A percentile compares a stretch with the other conserved stretches of the same genome.
phyloP scores from a whole-genome alignment of 2,113 vertebrate genomes.

The Lethenteron camtschaticum region DNA sequence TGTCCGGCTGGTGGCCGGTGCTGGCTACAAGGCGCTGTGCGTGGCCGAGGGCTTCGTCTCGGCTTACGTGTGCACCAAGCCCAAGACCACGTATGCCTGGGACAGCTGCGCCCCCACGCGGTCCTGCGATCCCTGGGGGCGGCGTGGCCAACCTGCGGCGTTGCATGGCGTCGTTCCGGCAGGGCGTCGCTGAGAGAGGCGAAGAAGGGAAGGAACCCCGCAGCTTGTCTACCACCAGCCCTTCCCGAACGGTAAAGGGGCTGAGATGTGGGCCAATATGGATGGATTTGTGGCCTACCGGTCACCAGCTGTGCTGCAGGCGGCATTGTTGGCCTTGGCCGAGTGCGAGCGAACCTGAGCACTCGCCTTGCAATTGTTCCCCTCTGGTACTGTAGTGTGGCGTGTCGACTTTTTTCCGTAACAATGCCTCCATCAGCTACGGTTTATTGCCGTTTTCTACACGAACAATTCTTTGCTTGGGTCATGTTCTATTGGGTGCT shows the following conservation, averaged over 20 bases:
- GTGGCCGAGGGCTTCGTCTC: conserved; percentile 31
- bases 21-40: conserved; percentile 40
- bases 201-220: conserved; percentile 9
- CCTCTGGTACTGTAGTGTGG: too few relatives aligned
- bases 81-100: conserved; percentile 35
- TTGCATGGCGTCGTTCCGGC: conserved; percentile 13
- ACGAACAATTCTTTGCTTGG: too few relatives aligned
- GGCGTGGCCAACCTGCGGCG: conserved; percentile 21
- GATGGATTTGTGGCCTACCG: conserved; percentile 31
- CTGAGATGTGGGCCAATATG: conserved; percentile 28
- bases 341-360: too few relatives aligned
- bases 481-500: too few relatives aligned
- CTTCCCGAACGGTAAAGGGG: conserved; percentile 14
- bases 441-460: too few relatives aligned
- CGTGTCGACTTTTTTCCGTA: too few relatives aligned
- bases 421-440: too few relatives aligned
- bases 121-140: conserved; percentile 31
- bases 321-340: too few relatives aligned
- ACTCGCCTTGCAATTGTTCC: too few relatives aligned
- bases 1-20: conserved; percentile 25
- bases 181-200: too few relatives aligned
- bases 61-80: conserved; percentile 31
- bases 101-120: conserved; percentile 34
- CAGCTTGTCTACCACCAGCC: conserved; percentile 31
- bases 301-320: conserved; percentile 12